Evolutionary conservation across 23 tunicate genomes (phyloP).

Genomic region (Ascidia mentula): DNA sequence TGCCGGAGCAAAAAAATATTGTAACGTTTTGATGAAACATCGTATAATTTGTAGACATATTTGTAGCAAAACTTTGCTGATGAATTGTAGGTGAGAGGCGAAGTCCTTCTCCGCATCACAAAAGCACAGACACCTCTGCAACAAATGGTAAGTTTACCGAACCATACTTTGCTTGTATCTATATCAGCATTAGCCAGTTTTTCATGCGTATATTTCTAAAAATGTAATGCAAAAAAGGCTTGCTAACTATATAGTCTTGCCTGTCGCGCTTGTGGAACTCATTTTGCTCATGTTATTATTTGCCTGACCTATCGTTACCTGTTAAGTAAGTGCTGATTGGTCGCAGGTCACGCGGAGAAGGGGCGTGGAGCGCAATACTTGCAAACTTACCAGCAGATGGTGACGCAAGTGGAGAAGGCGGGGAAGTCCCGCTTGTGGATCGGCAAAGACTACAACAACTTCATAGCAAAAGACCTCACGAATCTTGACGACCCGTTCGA

Average conservation of each 20-base stretch:
- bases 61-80: too few relatives aligned
- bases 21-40: too few relatives aligned
- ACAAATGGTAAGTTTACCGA: background rate
- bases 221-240: too few relatives aligned
- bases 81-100: conserved; percentile 7
- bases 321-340: background rate
- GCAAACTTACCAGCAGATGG: conserved; percentile 63
- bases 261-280: too few relatives aligned
- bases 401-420: conserved; percentile 42
- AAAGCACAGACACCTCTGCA: background rate
- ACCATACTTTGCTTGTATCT: too few relatives aligned
- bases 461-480: conserved; percentile 60
- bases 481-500: conserved; percentile 77
- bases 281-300: too few relatives aligned
- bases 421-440: conserved; percentile 69
- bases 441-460: conserved; percentile 92
- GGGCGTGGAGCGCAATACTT: background rate
- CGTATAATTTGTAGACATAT: too few relatives aligned
- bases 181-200: too few relatives aligned
- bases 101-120: background rate
- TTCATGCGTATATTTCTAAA: too few relatives aligned
- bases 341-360: background rate
- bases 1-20: too few relatives aligned
- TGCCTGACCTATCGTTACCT: background rate
- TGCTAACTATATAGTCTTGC: too few relatives aligned